Conservation (phyloP, 1,140 invertebrate genomes). For the Caenorhabditis latens region DNA sequence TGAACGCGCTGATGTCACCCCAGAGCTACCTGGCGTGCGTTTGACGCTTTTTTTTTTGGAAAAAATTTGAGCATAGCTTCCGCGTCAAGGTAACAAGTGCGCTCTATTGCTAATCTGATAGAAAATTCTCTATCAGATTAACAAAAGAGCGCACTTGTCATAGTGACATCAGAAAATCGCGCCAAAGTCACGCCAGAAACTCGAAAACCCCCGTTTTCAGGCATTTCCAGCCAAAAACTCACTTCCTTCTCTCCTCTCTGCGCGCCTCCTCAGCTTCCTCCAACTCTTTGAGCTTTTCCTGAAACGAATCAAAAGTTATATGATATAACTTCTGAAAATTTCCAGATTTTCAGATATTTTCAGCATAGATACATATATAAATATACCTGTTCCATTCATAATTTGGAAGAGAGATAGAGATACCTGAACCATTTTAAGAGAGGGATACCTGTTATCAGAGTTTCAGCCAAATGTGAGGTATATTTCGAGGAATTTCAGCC, state of each 20-base stretch:
- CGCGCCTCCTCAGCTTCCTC: not conserved
- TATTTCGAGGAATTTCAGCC: not conserved
- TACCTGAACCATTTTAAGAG: conserved; percentile 16
- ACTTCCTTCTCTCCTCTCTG: conserved; percentile 4
- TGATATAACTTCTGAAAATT: not conserved
- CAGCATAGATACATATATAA: not conserved
- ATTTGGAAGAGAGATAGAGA: not conserved
- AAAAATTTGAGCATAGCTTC: too few relatives aligned
- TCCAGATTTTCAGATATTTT: not conserved
- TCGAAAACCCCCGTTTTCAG: not conserved
- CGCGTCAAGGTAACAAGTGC: too few relatives aligned
- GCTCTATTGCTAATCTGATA: too few relatives aligned
- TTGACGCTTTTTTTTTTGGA: too few relatives aligned
- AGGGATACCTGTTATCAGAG: conserved; percentile 28
- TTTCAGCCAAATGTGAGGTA: not conserved
- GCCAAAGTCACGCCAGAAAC: too few relatives aligned
- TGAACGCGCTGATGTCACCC: too few relatives aligned
- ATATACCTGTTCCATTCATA: conserved; percentile 33
- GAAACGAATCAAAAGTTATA: not conserved
- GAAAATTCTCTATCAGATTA: too few relatives aligned
- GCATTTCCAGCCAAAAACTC: not conserved
- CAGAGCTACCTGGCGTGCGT: too few relatives aligned
- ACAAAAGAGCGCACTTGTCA: too few relatives aligned
- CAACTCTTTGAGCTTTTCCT: conserved; percentile 37
- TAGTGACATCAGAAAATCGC: too few relatives aligned